These are phyloP conservation scores for Encarsia formosa DNA, from an alignment of 2,888 invertebrate species.

Conservation along the genomic window DNA sequence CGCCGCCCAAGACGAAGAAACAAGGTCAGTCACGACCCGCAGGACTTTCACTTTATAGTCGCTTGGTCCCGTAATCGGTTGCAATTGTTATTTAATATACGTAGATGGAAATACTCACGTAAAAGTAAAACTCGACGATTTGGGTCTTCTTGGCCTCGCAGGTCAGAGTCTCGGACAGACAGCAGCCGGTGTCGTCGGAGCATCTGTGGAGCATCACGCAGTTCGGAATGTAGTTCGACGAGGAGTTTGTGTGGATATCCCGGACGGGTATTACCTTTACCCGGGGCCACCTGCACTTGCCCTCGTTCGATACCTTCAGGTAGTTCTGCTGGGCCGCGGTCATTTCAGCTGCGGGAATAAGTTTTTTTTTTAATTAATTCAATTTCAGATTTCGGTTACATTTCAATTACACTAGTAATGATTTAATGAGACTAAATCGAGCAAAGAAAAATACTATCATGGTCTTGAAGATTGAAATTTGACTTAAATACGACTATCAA, in stretches of 20 bases:
- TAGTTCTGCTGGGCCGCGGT: slow-evolving; percentile 49
- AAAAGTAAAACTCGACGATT: slow-evolving; percentile 71
- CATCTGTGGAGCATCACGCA: slow-evolving; percentile 85
- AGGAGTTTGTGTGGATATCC: slow-evolving; percentile 66
- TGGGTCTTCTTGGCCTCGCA: slow-evolving; percentile 74
- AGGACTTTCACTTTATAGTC: slow-evolving; percentile 17
- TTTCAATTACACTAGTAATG: too few relatives aligned
- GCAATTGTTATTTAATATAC: too few relatives aligned
- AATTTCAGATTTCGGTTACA: too few relatives aligned
- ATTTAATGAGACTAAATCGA: too few relatives aligned
- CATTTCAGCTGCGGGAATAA: slow-evolving; percentile 41
- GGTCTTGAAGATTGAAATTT: too few relatives aligned
- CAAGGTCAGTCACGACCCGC: slow-evolving; percentile 13
- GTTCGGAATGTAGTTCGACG: slow-evolving; percentile 75
- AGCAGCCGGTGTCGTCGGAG: slow-evolving; percentile 84
- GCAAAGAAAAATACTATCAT: too few relatives aligned
- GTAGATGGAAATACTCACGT: slow-evolving; percentile 80
- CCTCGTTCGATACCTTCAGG: slow-evolving; percentile 52
- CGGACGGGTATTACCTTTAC: slow-evolving; percentile 72
- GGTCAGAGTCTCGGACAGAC: slow-evolving; percentile 64
- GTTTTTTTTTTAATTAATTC: too few relatives aligned
- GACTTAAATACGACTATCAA: too few relatives aligned
- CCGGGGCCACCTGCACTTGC: slow-evolving; percentile 66
- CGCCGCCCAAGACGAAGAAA: slow-evolving; percentile 14
- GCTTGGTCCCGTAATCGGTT: too few relatives aligned